Percentiles rank a stretch among this genome's conserved stretches.
These are phyloP conservation scores for Carollia perspicillata DNA, from an alignment of 2,113 vertebrate species.

Conservation along the genomic window DNA sequence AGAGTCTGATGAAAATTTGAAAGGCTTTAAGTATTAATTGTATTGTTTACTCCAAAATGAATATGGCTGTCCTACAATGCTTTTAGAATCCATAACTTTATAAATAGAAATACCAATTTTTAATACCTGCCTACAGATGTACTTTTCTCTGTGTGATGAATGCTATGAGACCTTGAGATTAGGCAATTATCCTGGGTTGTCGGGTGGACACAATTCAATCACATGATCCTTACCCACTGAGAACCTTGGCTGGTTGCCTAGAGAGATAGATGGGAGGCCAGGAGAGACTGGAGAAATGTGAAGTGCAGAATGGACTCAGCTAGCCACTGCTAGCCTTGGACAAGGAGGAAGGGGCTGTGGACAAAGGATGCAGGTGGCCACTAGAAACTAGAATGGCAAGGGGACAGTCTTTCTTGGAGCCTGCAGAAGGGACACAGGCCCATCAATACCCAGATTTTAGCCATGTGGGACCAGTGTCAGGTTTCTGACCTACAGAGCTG, in stretches of 20 bases:
- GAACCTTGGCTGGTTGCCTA: neutral
- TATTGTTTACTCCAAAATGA: conserved; percentile 65
- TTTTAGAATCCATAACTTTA: conserved; percentile 61
- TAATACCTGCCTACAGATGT: neutral
- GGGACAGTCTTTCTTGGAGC: neutral
- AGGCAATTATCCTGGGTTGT: neutral
- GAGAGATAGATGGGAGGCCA: neutral
- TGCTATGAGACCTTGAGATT: neutral
- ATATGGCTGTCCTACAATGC: conserved; percentile 43
- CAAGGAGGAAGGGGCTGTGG: neutral
- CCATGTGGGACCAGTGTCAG: neutral
- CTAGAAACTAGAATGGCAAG: neutral
- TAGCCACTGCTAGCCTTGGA: neutral
- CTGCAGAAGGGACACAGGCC: neutral
- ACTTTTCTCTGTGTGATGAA: neutral
- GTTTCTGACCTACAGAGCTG: neutral
- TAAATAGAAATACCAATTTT: conserved; percentile 30
- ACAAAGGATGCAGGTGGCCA: neutral
- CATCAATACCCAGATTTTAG: neutral
- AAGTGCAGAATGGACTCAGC: neutral
- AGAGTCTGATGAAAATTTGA: conserved; percentile 51
- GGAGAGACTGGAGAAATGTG: neutral
- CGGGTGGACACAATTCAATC: neutral
- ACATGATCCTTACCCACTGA: neutral
- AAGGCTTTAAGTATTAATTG: conserved; percentile 51